Evolutionary conservation across 2,888 invertebrate genomes (phyloP).

Genomic region (Trichopria drosophilae): DNA sequence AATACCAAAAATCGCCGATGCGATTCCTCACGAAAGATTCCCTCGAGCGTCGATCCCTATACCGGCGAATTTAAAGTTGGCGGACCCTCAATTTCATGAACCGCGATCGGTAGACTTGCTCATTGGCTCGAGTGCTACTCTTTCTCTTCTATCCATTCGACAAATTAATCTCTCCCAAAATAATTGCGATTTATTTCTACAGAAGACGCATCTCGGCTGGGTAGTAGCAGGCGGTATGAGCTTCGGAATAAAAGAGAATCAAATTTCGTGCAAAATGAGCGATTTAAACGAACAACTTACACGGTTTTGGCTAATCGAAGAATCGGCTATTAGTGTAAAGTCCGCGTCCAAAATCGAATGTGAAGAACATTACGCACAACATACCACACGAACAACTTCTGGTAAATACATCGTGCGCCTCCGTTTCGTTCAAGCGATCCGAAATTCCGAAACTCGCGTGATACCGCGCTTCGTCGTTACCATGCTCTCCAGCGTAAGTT

Average conservation of each 20-base stretch:
- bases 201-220: too few species aligned
- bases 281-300: too few species aligned
- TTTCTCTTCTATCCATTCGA: slow-evolving; percentile 26
- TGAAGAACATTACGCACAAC: slow-evolving; percentile 25
- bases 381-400: slow-evolving; percentile 4
- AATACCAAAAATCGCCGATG: too few species aligned
- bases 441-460: slow-evolving; percentile 18
- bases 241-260: too few species aligned
- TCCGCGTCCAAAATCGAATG: slow-evolving; percentile 18
- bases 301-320: slow-evolving; percentile 35
- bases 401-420: slow-evolving; percentile 32
- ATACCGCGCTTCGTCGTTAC: slow-evolving; percentile 15
- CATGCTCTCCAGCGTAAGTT: slow-evolving; percentile 19
- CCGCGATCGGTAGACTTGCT: slow-evolving; percentile 22
- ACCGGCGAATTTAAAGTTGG: slow-evolving; percentile 18
- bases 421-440: slow-evolving; percentile 18
- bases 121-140: slow-evolving; percentile 16
- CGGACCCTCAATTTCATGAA: slow-evolving; percentile 27
- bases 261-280: slow-evolving; percentile 11
- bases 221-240: slow-evolving; percentile 20
- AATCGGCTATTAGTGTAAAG: background rate
- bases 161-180: slow-evolving; percentile 24
- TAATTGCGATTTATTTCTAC: too few species aligned
- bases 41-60: slow-evolving; percentile 14
- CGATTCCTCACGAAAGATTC: too few species aligned